Percentiles rank a stretch among this genome's conserved stretches.
phyloP scores from a whole-genome alignment of 2,888 invertebrate species.

The Leucophenga maculata region DNA sequence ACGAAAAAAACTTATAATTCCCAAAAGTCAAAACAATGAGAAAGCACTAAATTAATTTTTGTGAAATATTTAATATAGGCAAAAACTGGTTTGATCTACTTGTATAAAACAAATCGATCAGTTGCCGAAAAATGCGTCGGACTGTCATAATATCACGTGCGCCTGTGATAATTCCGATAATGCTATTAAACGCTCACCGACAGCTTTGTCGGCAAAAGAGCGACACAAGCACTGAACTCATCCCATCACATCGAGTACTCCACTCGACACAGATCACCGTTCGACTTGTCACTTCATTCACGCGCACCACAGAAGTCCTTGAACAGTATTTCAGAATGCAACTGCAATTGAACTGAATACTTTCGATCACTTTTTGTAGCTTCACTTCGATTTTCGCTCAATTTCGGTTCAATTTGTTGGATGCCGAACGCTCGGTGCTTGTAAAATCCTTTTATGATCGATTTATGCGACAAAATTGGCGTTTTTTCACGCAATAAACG shows the following conservation, averaged over 20 bases:
- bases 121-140: neutral
- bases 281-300: slow-evolving; percentile 4
- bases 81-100: too few species aligned
- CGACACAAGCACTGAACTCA: slow-evolving; percentile 5
- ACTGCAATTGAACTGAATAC: slow-evolving; percentile 23
- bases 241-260: neutral
- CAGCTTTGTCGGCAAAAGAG: slow-evolving; percentile 23
- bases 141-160: slow-evolving; percentile 26
- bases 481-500: slow-evolving; percentile 1
- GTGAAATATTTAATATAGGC: too few species aligned
- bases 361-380: slow-evolving; percentile 9
- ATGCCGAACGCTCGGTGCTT: slow-evolving; percentile 47
- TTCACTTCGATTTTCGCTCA: slow-evolving; percentile 38
- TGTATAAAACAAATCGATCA: too few species aligned
- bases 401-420: slow-evolving; percentile 63
- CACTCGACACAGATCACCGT: neutral
- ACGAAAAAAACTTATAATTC: too few species aligned
- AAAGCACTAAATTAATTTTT: too few species aligned
- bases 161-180: slow-evolving; percentile 24
- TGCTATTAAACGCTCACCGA: slow-evolving; percentile 27
- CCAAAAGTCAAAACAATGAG: neutral
- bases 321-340: slow-evolving; percentile 15
- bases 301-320: slow-evolving; percentile 17
- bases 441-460: slow-evolving; percentile 36
- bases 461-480: slow-evolving; percentile 26